phyloP scores from a whole-genome alignment of 92 coral and sea anemone species.

The Nematostella vectensis region DNA sequence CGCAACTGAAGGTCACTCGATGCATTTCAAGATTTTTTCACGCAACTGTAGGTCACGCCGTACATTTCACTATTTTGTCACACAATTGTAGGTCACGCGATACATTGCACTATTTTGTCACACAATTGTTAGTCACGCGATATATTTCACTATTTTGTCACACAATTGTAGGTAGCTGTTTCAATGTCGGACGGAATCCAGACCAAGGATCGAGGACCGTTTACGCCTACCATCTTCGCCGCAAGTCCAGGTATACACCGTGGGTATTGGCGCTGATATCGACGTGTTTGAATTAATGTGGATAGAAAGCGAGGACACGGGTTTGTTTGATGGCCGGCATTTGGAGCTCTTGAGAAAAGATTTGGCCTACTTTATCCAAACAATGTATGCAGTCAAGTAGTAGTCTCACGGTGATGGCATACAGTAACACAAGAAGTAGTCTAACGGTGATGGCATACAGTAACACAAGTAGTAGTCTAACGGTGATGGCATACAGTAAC shows the following conservation, averaged over 20 bases:
- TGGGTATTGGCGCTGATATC: conserved; percentile 27
- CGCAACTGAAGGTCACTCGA: no score
- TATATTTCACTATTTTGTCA: not conserved
- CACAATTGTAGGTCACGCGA: no score
- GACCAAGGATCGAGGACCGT: conserved; percentile 20
- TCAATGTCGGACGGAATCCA: conserved; percentile 31
- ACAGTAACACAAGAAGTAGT: no score
- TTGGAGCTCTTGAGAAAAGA: conserved; percentile 17
- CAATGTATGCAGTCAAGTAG: conserved; percentile 14
- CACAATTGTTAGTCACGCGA: no score
- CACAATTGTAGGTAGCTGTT: conserved; percentile 10
- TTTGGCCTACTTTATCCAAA: conserved; percentile 13
- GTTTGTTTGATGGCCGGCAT: conserved; percentile 14
- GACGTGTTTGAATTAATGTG: conserved; percentile 19
- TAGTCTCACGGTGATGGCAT: no score
- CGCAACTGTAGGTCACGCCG: no score
- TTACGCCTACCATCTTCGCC: not conserved
- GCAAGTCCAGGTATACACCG: conserved; percentile 14
- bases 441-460: no score
- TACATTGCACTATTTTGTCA: no score
- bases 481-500: no score
- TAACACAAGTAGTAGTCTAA: no score
- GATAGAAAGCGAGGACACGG: conserved; percentile 5
- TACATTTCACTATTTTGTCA: not conserved
- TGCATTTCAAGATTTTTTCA: no score